Percentiles rank a stretch among this genome's conserved stretches.
phyloP scores from a whole-genome alignment of 2,888 invertebrate genomes.

The Patella pellucida region DNA sequence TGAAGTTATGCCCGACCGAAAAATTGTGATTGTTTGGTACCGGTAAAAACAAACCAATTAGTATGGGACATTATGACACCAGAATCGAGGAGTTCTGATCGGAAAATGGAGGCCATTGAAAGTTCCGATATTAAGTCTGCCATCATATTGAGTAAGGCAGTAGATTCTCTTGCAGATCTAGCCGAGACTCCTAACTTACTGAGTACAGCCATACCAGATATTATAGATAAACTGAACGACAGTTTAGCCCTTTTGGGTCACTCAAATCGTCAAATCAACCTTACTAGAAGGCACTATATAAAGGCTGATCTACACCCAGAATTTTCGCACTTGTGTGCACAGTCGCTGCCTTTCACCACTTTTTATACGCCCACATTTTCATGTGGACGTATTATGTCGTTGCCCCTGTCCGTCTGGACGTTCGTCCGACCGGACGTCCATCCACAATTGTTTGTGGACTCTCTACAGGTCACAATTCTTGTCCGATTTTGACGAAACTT shows the following conservation, averaged over 20 bases:
- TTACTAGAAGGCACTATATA: conserved; percentile 1
- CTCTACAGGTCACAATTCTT: no score
- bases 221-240: conserved; percentile 24
- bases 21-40: no score
- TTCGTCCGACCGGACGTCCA: no score
- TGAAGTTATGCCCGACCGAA: no score
- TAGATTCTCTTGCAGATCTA: conserved; percentile 16
- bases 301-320: not conserved
- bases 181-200: not conserved
- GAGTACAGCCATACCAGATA: not conserved
- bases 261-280: no score
- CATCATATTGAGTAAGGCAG: conserved; percentile 21
- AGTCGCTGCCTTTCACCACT: not conserved
- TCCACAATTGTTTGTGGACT: no score
- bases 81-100: conserved; percentile 23
- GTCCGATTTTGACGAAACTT: no score
- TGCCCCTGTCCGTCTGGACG: no score
- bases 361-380: no score
- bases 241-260: no score
- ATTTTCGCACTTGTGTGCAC: not conserved
- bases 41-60: no score
- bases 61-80: conserved; percentile 28
- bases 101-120: conserved; percentile 21
- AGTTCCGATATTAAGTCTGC: conserved; percentile 21
- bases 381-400: no score